Evolutionary conservation across 2,888 invertebrate species (phyloP).

Genomic region (Trichopoda pennipes): DNA sequence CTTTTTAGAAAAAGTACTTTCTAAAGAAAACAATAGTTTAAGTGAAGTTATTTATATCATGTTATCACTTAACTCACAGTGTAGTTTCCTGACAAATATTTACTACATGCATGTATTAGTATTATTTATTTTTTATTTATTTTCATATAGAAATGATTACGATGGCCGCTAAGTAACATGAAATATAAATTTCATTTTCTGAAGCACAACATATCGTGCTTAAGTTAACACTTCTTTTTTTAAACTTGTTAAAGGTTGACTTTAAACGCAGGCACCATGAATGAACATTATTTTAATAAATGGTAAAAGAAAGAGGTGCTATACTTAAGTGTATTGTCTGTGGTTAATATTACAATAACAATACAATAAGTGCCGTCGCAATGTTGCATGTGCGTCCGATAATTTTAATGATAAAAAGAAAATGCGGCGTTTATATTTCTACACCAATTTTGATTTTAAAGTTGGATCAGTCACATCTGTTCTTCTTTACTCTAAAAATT

Average conservation of each 20-base stretch:
- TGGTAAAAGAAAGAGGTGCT: background rate
- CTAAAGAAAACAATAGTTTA: background rate
- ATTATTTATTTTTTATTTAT: constrained; percentile 1
- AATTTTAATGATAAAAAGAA: too few species aligned
- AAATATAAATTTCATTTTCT: constrained; percentile 59
- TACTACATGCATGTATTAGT: background rate
- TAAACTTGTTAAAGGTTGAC: background rate
- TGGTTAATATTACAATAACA: too few species aligned
- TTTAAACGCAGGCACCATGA: constrained; percentile 15
- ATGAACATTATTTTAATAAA: background rate
- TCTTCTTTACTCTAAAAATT: too few species aligned
- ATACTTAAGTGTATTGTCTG: too few species aligned
- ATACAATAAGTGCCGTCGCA: too few species aligned
- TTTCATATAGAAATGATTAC: constrained; percentile 33
- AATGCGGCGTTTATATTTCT: too few species aligned
- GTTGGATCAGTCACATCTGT: too few species aligned
- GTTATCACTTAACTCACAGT: background rate
- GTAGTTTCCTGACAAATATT: background rate
- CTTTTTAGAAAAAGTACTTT: too few species aligned
- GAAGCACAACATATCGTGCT: constrained; percentile 39
- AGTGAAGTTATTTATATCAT: background rate
- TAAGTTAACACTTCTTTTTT: constrained; percentile 28
- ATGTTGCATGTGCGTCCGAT: too few species aligned
- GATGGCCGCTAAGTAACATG: constrained; percentile 37
- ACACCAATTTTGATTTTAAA: too few species aligned